Evolutionary conservation across 2,888 invertebrate genomes (phyloP), one percentile per base, ranked within the genome.

Genomic region (Erannis defoliaria): DNA sequence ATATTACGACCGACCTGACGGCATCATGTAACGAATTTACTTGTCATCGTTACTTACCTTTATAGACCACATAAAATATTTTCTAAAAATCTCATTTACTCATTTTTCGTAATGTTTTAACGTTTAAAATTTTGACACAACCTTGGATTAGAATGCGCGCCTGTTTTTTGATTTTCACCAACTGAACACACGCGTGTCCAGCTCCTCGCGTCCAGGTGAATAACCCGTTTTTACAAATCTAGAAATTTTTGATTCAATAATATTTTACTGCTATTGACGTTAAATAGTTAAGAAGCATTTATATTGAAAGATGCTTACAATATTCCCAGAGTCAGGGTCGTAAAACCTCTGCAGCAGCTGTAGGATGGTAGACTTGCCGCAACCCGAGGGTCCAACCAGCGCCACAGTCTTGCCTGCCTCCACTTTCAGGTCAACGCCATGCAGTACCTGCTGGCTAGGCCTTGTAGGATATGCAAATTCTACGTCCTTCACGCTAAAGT

Each of bases 381-480:
- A 97, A 1, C 97, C 97, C 6, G 95, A 95, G 1, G 95, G 94
- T 0, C 95, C 96, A 5, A 96, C 96, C 10, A 96, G 85, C 0
- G 96, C 97, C 0, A 97, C 95, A 21, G 96, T 97, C 73, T 95
- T 94, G 0, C 97, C 97, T 26, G 96, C 95, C 38, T 75, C 96
- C 71, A 63, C 94, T 94, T 85, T 95, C 89, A 70, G 95, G 79
- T 95, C 94, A 31, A 97, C 81, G 12, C 96, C 96, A 70, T 95
- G 94, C 5, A 98, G 90, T 3, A 98, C 95, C 48, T 94, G 93
- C 19, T 94, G 94, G 68, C 96, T 95, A 6, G 95, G 94, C 23
- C 98, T 93, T 0, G 96, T 96, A 0, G 98, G 98, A 83, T 98
- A 98, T 70, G 95, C 94, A 85, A 98, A 98, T 73, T 95, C 94